Evolutionary conservation across 2,113 vertebrate species (phyloP), one percentile per base, ranked within the genome.

Genomic region (Aphelocoma coerulescens): DNA sequence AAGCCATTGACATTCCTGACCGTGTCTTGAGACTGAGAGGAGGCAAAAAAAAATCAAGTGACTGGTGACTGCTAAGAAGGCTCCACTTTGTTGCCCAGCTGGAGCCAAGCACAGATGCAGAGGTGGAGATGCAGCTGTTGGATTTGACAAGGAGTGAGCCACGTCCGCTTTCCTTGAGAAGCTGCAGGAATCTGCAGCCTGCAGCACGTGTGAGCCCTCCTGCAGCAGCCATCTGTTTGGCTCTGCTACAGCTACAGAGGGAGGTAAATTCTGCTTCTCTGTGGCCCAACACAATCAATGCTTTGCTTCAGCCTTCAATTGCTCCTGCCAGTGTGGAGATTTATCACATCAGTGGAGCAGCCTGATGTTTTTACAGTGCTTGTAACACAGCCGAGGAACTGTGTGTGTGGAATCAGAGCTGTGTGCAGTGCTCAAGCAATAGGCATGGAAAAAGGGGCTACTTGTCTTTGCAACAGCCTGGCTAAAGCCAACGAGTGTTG

Each of bases 91-190:
- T 83, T 93, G 93, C 87, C 68, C 93, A 88, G 81, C 78, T 74
- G 95, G 85, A 83, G 85, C 48, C 46, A 48, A 79, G 88, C 13
- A 7, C 90, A 88, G 88, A 89, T 93, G 94, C 94, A 69, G 93
- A 95, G 94, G 91, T 93, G 66, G 81, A 91, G 92, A 83, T 83
- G 93, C 91, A 91, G 91, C 95, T 96, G 93, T 85, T 91, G 55
- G 4, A 6, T 96, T 68, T 93, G 96, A 82, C 78, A 91, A 46
- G 86, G 74, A 82, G 23, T 5, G 82, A 87, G 35, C 84, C 69
- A 39, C 4, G 20, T 92, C 93, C 7, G 3, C 37, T 75, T 37
- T 41, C 5, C 81, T 93, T 14, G 84, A 44, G 95, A 51, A 82
- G 48, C 94, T 76, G 87, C 85, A 91, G 91, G 87, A 22, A 62